A percentile compares a stretch with the other conserved stretches of the same genome.
phyloP scores from a whole-genome alignment of 2,888 invertebrate species.

The Iselma pallidipennis region DNA sequence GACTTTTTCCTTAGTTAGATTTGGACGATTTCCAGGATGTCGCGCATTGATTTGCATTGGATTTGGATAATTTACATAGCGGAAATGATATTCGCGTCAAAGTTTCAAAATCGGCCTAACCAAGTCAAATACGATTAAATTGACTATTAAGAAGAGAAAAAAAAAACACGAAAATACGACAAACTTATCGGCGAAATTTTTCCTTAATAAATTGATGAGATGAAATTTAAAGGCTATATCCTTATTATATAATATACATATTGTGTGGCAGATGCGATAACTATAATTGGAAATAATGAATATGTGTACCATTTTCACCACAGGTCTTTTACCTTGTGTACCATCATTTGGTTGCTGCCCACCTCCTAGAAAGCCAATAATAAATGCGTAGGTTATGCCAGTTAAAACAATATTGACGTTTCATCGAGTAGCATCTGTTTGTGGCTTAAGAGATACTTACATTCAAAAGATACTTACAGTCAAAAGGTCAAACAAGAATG shows the following conservation, averaged over 20 bases:
- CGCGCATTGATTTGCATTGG: constrained; percentile 1
- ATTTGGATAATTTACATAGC: neutral
- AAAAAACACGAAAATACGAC: too few relatives aligned
- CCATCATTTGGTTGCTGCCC: neutral
- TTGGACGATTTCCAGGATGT: constrained; percentile 1
- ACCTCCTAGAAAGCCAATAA: neutral
- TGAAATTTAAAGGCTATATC: too few relatives aligned
- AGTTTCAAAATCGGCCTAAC: neutral
- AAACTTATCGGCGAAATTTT: too few relatives aligned
- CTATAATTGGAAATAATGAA: neutral
- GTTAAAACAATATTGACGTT: constrained; percentile 1
- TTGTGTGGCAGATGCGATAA: too few relatives aligned
- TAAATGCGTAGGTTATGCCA: neutral
- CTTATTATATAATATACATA: too few relatives aligned
- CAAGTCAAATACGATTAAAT: neutral
- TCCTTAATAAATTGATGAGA: too few relatives aligned
- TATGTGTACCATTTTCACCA: neutral
- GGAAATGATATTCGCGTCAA: neutral
- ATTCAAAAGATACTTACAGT: neutral
- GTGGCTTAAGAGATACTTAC: neutral
- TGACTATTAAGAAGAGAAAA: neutral
- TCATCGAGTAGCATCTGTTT: neutral
- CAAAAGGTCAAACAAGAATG: neutral
- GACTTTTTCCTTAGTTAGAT: neutral
- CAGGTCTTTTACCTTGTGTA: neutral